These are phyloP conservation scores for Cololabis saira DNA, from an alignment of 2,113 vertebrate genomes.

Conservation along the genomic window DNA sequence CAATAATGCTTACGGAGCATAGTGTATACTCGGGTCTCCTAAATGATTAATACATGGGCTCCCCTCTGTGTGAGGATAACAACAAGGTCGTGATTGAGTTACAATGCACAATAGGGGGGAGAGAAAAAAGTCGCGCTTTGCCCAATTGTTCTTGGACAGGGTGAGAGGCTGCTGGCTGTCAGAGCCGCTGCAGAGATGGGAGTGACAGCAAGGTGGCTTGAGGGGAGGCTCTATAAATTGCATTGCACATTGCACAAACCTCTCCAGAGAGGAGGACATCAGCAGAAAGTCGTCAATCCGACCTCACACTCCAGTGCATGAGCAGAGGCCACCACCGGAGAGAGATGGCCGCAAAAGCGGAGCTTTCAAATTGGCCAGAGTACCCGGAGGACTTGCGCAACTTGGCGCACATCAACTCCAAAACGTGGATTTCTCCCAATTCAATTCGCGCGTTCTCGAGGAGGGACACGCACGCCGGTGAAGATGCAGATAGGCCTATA, in stretches of 20 bases:
- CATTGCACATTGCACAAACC: conserved; percentile 27
- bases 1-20: not conserved
- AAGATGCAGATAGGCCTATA: conserved; percentile 31
- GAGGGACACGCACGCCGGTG: conserved; percentile 62
- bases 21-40: conserved; percentile 37
- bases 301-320: conserved; percentile 27
- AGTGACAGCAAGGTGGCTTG: conserved; percentile 63
- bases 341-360: conserved; percentile 64
- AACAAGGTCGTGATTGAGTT: conserved; percentile 73
- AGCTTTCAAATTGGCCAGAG: conserved; percentile 71
- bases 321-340: conserved; percentile 14
- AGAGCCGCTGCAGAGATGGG: conserved; percentile 48
- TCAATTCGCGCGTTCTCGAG: conserved; percentile 52
- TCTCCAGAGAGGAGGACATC: conserved; percentile 43
- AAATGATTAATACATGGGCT: conserved; percentile 62
- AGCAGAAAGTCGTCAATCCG: conserved; percentile 30
- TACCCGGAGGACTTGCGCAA: conserved; percentile 65
- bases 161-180: conserved; percentile 53
- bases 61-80: conserved; percentile 49
- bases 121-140: conserved; percentile 61
- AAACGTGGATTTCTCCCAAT: conserved; percentile 71
- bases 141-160: conserved; percentile 68
- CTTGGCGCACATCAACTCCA: conserved; percentile 68
- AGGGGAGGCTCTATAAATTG: conserved; percentile 64
- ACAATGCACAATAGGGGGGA: conserved; percentile 69